These are phyloP conservation scores for Gallinago paraguaiae DNA, from an alignment of 2,113 vertebrate genomes.

Conservation along the genomic window DNA sequence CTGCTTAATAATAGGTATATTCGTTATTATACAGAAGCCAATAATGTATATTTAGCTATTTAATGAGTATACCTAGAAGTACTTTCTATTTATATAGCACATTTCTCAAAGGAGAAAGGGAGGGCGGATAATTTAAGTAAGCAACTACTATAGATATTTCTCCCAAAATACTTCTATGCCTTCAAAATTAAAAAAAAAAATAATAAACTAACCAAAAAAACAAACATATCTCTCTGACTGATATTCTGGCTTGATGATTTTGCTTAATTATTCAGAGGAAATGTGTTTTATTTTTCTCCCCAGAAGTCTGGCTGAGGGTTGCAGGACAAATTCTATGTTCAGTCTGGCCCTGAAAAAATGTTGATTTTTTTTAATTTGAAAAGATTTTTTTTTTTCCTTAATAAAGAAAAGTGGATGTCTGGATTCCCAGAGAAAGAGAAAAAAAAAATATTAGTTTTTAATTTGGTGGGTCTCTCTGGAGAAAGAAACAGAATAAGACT, in stretches of 20 bases:
- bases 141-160: neutral
- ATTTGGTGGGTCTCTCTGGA: neutral
- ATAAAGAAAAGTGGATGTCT: fast-evolving
- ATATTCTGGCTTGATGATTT: neutral
- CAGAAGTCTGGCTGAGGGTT: neutral
- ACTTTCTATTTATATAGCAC: neutral
- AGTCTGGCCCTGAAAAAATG: neutral
- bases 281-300: neutral
- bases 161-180: neutral
- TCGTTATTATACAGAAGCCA: neutral
- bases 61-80: neutral
- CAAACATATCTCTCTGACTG: neutral
- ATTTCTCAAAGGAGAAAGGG: neutral
- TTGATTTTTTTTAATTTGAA: neutral
- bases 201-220: neutral
- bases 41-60: neutral
- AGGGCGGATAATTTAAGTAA: neutral
- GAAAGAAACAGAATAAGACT: neutral
- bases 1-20: neutral
- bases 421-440: neutral
- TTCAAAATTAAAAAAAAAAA: neutral
- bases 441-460: neutral
- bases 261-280: neutral
- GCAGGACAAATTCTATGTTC: neutral
- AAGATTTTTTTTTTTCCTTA: neutral